Percentiles rank a stretch among this genome's conserved stretches.
These are phyloP conservation scores for Noctua janthe DNA, from an alignment of 2,888 invertebrate species.

Conservation along the genomic window DNA sequence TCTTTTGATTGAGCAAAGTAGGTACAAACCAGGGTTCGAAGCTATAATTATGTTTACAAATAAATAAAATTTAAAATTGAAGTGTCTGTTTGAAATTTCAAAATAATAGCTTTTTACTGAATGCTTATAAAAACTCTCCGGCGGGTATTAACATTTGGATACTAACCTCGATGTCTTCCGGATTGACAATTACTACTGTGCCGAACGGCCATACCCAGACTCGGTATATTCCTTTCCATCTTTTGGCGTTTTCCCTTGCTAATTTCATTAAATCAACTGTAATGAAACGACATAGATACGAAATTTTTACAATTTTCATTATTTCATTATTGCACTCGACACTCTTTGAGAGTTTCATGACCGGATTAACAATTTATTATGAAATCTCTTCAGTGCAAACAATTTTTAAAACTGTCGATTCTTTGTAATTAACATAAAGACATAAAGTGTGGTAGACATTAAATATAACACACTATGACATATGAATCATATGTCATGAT, in stretches of 20 bases:
- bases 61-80: no score
- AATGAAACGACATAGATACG: not conserved
- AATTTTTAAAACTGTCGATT: not conserved
- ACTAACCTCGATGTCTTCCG: conserved; percentile 69
- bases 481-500: no score
- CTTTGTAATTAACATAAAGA: not conserved
- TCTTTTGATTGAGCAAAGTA: no score
- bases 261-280: conserved; percentile 75
- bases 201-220: conserved; percentile 71
- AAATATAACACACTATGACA: no score
- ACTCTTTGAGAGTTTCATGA: not conserved
- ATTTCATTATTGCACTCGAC: no score
- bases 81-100: no score
- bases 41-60: no score
- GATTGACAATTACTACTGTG: conserved; percentile 65
- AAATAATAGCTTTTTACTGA: no score
- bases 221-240: conserved; percentile 75
- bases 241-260: conserved; percentile 68
- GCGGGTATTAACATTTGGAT: not conserved
- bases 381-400: not conserved
- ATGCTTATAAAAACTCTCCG: no score
- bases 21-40: no score
- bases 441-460: not conserved
- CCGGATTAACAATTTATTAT: not conserved
- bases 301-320: not conserved